Evolutionary conservation across 2,113 vertebrate species (phyloP).

Genomic region (Fregetta grallaria): DNA sequence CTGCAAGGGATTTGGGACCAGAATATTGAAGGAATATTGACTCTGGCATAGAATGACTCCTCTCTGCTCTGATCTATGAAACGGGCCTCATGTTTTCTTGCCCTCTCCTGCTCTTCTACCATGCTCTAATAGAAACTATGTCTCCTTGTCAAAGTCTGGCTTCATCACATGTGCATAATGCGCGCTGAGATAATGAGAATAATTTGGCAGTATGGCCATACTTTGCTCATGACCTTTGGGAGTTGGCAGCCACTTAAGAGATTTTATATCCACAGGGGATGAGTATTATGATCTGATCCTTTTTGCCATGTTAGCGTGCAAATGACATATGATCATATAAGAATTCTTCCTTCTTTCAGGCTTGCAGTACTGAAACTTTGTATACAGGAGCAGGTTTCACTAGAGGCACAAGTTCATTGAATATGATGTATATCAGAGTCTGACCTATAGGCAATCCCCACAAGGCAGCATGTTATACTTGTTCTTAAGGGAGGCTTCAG

Average conservation of each 20-base stretch:
- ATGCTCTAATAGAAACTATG: not conserved
- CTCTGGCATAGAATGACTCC: not conserved
- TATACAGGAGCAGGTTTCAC: not conserved
- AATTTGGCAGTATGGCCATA: not conserved
- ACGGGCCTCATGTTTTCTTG: not conserved
- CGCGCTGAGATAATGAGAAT: not conserved
- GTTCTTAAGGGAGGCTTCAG: not conserved
- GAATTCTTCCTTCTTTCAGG: not conserved
- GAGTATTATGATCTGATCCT: not conserved
- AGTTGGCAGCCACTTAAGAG: not conserved
- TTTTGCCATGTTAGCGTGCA: constrained; percentile 11
- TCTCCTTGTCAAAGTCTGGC: not conserved
- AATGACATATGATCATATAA: not conserved
- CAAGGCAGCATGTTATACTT: not conserved
- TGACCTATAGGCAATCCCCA: not conserved
- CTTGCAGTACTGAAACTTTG: not conserved
- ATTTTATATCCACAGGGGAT: not conserved
- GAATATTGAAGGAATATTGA: not conserved
- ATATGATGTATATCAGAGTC: not conserved
- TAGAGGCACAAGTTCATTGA: not conserved
- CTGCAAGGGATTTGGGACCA: not conserved
- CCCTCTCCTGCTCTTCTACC: not conserved
- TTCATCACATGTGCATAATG: not conserved
- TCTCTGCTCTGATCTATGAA: not conserved
- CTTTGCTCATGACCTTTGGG: not conserved